Conservation (phyloP, 2,888 invertebrate genomes). For the Lamellibrachia satsuma region DNA sequence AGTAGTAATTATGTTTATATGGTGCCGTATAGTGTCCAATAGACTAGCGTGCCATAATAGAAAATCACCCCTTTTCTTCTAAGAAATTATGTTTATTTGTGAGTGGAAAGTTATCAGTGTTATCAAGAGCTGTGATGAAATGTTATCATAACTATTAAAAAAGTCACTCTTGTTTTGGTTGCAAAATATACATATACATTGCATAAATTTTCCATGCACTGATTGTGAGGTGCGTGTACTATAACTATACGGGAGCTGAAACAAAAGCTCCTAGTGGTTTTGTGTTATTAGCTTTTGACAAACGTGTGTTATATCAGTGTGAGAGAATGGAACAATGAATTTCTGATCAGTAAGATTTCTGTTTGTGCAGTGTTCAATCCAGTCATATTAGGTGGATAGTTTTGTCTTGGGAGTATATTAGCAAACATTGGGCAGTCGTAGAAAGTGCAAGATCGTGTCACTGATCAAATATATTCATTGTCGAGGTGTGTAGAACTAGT, state of each 20-base stretch:
- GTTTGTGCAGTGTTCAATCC: not conserved
- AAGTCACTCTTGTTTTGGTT: not conserved
- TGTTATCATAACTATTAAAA: not conserved
- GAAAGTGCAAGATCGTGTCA: not conserved
- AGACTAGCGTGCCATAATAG: not conserved
- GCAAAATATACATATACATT: not conserved
- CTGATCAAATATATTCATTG: not conserved
- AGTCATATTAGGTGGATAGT: not conserved
- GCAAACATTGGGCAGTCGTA: not conserved
- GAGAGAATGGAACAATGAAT: not conserved
- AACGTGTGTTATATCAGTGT: not conserved
- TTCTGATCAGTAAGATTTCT: not conserved
- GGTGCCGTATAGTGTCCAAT: not conserved
- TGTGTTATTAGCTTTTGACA: not conserved
- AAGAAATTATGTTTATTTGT: not conserved
- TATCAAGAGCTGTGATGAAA: not conserved
- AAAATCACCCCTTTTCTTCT: not conserved
- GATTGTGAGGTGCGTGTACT: not conserved
- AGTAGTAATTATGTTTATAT: not conserved
- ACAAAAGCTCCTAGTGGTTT: not conserved
- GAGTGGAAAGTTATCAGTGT: not conserved
- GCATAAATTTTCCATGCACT: not conserved
- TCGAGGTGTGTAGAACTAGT: not conserved
- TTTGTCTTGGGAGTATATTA: not conserved
- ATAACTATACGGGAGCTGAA: not conserved